Conservation (phyloP, 2,113 vertebrate species). For the Strix uralensis region DNA sequence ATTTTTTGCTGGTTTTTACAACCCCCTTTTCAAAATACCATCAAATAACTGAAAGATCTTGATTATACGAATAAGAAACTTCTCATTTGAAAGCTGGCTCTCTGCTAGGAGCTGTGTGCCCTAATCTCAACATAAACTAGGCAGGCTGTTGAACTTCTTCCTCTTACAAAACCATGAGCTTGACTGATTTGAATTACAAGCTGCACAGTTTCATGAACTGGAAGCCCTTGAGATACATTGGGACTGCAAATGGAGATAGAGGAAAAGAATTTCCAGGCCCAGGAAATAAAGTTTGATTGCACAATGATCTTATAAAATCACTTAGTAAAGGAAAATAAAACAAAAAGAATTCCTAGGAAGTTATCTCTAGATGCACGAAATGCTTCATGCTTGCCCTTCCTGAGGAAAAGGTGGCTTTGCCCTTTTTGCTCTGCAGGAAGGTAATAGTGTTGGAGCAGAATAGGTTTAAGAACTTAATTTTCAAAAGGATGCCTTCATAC, state of each 20-base stretch:
- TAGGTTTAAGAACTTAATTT: neutral
- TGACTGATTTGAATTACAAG: neutral
- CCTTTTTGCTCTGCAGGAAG: neutral
- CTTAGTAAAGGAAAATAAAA: neutral
- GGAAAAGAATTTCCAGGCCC: neutral
- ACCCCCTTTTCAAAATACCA: neutral
- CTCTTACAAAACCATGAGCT: neutral
- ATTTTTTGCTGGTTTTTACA: neutral
- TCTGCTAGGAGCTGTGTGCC: neutral
- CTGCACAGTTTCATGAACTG: neutral
- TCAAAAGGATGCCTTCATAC: neutral
- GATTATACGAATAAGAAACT: neutral
- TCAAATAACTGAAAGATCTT: neutral
- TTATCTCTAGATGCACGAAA: neutral
- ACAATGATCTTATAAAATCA: neutral
- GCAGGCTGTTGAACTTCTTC: neutral
- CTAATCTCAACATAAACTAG: neutral
- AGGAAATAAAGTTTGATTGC: neutral
- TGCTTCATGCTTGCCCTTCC: neutral
- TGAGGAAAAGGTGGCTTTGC: neutral
- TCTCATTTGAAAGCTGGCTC: neutral
- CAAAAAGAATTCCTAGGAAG: neutral
- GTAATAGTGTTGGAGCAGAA: neutral
- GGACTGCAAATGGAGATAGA: neutral
- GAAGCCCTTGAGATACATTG: neutral